Conservation (phyloP, 1,140 invertebrate species). For the Stegodyphus mimosarum region DNA sequence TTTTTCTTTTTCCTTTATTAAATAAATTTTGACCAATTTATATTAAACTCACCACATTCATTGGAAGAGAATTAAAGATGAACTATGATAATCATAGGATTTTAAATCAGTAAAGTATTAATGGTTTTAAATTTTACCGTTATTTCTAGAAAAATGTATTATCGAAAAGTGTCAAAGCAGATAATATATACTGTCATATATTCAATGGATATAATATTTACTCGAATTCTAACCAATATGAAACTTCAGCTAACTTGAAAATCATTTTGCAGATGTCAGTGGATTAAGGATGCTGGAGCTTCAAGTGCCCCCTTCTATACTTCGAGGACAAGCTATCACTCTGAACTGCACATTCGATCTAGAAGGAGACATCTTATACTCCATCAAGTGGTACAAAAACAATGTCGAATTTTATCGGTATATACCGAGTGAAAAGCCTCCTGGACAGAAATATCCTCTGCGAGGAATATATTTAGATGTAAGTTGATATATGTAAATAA, state of each 20-base stretch:
- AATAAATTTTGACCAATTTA: no score
- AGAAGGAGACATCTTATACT: constrained; percentile 67
- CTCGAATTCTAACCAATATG: neutral
- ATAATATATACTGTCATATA: neutral
- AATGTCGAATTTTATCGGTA: constrained; percentile 63
- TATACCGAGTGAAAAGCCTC: constrained; percentile 35
- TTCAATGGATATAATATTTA: neutral
- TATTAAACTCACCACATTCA: no score
- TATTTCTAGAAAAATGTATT: constrained; percentile 1
- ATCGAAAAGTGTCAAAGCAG: neutral
- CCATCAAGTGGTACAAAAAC: constrained; percentile 68
- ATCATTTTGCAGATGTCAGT: constrained; percentile 19
- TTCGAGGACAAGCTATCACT: constrained; percentile 60
- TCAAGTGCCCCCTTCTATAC: constrained; percentile 60
- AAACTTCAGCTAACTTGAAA: neutral
- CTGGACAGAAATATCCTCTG: constrained; percentile 56
- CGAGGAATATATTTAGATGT: constrained; percentile 63
- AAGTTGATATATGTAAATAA: constrained; percentile 22
- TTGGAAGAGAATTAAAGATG: no score
- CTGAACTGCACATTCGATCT: constrained; percentile 68
- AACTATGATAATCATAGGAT: no score
- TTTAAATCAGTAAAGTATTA: no score
- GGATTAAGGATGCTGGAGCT: constrained; percentile 47
- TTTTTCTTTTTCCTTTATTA: no score
- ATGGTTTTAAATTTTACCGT: neutral